Base-by-base conservation (phyloP, 1,140 invertebrate species). In the Batillaria attramentaria region DNA sequence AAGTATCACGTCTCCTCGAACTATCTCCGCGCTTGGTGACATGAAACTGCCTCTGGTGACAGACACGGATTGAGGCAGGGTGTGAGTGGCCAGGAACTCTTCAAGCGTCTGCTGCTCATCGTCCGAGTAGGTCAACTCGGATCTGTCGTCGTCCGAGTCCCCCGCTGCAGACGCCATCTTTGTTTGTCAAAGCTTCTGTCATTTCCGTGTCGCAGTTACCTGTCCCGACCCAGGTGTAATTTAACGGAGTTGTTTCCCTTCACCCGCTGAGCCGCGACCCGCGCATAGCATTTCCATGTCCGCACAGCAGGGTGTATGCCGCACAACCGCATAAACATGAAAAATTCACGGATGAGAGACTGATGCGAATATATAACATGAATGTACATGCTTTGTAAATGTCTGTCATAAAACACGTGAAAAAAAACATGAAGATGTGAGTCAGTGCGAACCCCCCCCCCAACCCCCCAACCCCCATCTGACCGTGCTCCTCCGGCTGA, bases 1-100 rank as follows among this genome's bases (percentile, higher is more conserved):
- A n/a, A 83, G 18, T 35, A 83, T 31, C 33, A 83, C 78, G 39
- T 83, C 82, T 3, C 82, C 82, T 37, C 66, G 50, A 16, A 68
- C 72, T 46, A 83, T 73, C 39, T 68, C 69, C 4, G 76, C 77
- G 33, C 43, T 33, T 42, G 43, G 76, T 10, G 68, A 72, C 37
- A 79, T 41, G 39, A 68, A 83, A 54, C 37, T 72, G 33, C 81
- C 81, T 20, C 72, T n/a, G 4, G 77, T 77, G 8, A 83, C 77
- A 2, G 78, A 73, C 37, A 83, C 79, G 41, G 78, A 74, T 13
- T 78, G 54, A 10, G 81, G 81, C n/a, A 83, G 41, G 18, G 72
- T 24, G 28, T 57, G 69, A 10, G 13, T 54, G 41, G 28, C 46
- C 1, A 83, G 42, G 35, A 83, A 83, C 31, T 80, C 79, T 16